Conservation (phyloP, 2,113 vertebrate species). For the Arothron firmamentum region DNA sequence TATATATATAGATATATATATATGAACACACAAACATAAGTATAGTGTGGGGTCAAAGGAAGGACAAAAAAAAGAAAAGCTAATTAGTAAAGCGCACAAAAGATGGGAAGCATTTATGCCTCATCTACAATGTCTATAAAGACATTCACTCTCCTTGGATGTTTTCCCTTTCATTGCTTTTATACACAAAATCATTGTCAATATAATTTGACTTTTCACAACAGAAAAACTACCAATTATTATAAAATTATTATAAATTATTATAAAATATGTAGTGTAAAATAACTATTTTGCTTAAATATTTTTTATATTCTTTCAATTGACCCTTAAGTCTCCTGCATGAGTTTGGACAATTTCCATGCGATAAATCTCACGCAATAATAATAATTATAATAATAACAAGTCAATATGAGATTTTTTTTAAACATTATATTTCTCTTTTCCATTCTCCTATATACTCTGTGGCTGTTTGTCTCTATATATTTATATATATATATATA, state of each 20-base stretch:
- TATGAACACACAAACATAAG: conserved; percentile 72
- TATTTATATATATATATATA: too few relatives aligned
- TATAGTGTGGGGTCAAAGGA: conserved; percentile 83
- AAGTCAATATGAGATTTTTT: background rate
- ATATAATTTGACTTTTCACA: too few relatives aligned
- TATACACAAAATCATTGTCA: too few relatives aligned
- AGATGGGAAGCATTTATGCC: conserved; percentile 58
- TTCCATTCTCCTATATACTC: background rate
- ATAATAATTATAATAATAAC: too few relatives aligned
- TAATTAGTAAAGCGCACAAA: conserved; percentile 86
- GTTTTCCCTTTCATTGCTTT: background rate
- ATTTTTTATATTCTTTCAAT: background rate
- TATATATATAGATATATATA: conserved; percentile 59
- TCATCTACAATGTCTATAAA: conserved; percentile 21
- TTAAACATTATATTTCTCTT: background rate
- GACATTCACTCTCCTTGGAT: background rate
- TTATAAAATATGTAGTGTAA: background rate
- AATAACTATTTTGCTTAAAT: background rate
- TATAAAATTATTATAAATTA: too few relatives aligned
- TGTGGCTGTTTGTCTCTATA: background rate
- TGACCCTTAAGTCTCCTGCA: background rate
- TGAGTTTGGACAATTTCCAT: too few relatives aligned
- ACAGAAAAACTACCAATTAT: too few relatives aligned
- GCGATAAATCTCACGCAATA: too few relatives aligned
- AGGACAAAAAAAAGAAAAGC: conserved; percentile 90